Percentiles rank a stretch among this genome's conserved stretches.
These are phyloP conservation scores for Callipepla californica DNA, from an alignment of 2,113 vertebrate species.

Conservation along the genomic window DNA sequence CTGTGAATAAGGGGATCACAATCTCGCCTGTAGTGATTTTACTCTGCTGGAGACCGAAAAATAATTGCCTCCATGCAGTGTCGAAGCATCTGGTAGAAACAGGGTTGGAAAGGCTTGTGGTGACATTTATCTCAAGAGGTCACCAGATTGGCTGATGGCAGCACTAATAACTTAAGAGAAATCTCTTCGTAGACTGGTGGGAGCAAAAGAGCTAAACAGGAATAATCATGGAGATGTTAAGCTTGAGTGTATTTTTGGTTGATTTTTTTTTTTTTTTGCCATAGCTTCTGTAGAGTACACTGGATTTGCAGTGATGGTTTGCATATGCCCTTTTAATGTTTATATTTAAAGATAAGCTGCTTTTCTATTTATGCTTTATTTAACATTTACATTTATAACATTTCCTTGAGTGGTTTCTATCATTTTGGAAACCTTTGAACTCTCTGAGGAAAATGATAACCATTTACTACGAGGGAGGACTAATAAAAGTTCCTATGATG, in stretches of 20 bases:
- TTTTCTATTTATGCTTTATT: conserved; percentile 43
- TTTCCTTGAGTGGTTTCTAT: conserved; percentile 50
- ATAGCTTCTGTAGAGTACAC: not conserved
- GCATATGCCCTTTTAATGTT: conserved; percentile 51
- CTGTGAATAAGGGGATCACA: not conserved
- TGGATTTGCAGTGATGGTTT: conserved; percentile 53
- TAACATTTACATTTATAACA: conserved; percentile 16
- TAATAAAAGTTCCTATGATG: conserved; percentile 13
- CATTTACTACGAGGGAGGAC: not conserved
- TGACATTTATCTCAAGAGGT: conserved; percentile 29
- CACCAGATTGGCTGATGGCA: not conserved
- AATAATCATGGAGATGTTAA: not conserved
- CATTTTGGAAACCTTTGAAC: conserved; percentile 19
- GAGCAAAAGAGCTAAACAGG: not conserved
- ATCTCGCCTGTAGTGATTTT: not conserved
- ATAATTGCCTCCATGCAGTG: not conserved
- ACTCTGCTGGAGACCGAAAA: not conserved
- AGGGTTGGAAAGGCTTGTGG: conserved; percentile 11
- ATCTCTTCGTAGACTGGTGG: not conserved
- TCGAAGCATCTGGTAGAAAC: not conserved
- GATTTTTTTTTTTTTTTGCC: conserved; percentile 1
- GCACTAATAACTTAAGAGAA: conserved; percentile 3
- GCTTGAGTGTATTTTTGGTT: not conserved
- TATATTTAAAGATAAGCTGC: conserved; percentile 54
- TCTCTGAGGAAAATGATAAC: not conserved